Percentiles rank a stretch among this genome's conserved stretches.
Evolutionary conservation across 2,797 vertebrate species (phyloP).

Genomic region (Sarcoramphus papa): DNA sequence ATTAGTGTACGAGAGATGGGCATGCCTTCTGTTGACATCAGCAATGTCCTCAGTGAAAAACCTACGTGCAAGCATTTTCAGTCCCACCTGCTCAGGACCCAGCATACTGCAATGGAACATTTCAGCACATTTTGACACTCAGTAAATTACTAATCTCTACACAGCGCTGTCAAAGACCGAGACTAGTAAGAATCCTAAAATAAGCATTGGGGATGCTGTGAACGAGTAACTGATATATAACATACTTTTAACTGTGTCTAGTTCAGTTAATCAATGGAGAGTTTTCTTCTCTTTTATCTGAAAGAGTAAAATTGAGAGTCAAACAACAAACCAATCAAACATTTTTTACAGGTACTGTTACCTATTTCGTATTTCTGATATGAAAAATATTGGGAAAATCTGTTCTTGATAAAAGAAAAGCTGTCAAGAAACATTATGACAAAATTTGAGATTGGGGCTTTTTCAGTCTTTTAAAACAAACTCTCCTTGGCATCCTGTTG

Average conservation of each 20-base stretch:
- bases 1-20: background rate
- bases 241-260: background rate
- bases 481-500: background rate
- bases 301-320: background rate
- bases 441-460: background rate
- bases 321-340: background rate
- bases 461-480: background rate
- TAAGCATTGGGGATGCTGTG: background rate
- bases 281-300: background rate
- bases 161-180: background rate
- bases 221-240: background rate
- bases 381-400: background rate
- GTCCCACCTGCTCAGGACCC: background rate
- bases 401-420: background rate
- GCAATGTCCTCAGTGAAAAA: constrained; percentile 27
- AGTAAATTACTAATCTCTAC: background rate
- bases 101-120: background rate
- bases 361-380: background rate
- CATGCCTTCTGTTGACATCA: constrained; percentile 24
- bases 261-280: background rate
- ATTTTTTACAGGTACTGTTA: background rate
- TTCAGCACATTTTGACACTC: background rate
- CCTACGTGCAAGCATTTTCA: background rate
- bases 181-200: background rate
- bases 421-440: background rate